Percentiles rank a stretch among this genome's conserved stretches.
These are phyloP conservation scores for Andrena dorsata DNA, from an alignment of 2,888 invertebrate genomes.

Conservation along the genomic window DNA sequence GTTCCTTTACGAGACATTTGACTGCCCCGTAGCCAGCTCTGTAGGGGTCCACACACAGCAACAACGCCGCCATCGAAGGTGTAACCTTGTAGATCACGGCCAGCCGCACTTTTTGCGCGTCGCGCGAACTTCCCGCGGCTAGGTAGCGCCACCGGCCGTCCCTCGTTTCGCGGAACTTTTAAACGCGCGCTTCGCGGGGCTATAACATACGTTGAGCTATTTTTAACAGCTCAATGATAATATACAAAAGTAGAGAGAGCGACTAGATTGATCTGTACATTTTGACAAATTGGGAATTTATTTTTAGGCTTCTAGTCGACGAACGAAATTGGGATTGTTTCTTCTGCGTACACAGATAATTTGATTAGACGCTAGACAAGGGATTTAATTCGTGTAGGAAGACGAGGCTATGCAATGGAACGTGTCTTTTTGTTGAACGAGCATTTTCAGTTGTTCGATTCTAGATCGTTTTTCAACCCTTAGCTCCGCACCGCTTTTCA, in stretches of 20 bases:
- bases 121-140: not conserved
- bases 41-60: constrained; percentile 69
- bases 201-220: no score
- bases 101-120: constrained; percentile 12
- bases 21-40: constrained; percentile 69
- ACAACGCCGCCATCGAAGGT: constrained; percentile 68
- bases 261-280: no score
- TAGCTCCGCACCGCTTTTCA: not conserved
- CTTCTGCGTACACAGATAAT: not conserved
- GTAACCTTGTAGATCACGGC: constrained; percentile 31
- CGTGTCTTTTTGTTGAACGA: constrained; percentile 9
- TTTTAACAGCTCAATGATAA: no score
- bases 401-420: not conserved
- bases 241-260: no score
- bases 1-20: constrained; percentile 81
- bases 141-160: not conserved
- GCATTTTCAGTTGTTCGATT: constrained; percentile 44
- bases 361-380: not conserved
- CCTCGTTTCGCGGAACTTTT: constrained; percentile 13
- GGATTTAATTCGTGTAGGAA: not conserved
- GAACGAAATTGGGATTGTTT: not conserved
- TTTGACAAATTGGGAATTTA: no score
- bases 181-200: not conserved
- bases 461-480: constrained; percentile 13
- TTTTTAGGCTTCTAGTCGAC: no score